Conservation (phyloP, 1,140 invertebrate species). For the Drosophila bocqueti region DNA sequence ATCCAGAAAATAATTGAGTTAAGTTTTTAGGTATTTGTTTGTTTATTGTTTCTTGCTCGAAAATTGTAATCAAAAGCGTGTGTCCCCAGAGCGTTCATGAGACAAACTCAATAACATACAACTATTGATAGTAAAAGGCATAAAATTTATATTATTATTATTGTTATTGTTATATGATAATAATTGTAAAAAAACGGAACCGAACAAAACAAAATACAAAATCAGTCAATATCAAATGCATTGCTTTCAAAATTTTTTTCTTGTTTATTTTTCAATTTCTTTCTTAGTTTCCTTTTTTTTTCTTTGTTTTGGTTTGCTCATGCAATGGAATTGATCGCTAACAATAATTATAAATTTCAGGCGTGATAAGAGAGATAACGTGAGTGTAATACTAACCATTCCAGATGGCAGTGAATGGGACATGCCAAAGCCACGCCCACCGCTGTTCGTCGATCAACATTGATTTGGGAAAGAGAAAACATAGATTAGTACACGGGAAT, state of each 20-base stretch:
- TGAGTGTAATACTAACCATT: slow-evolving; percentile 78
- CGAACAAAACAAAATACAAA: slow-evolving; percentile 42
- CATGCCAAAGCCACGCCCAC: slow-evolving; percentile 84
- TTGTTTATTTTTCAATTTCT: slow-evolving; percentile 22
- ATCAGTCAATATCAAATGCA: slow-evolving; percentile 49
- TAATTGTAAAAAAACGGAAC: slow-evolving; percentile 54
- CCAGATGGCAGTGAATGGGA: slow-evolving; percentile 84
- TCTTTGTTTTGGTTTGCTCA: slow-evolving; percentile 52
- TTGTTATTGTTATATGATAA: slow-evolving; percentile 35
- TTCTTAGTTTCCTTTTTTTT: background rate
- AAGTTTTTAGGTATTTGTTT: slow-evolving; percentile 8
- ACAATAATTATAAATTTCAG: slow-evolving; percentile 57
- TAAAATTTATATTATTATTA: slow-evolving; percentile 60
- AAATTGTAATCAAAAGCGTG: slow-evolving; percentile 74
- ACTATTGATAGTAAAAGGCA: slow-evolving; percentile 61
- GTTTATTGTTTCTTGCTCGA: slow-evolving; percentile 31
- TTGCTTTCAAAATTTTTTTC: slow-evolving; percentile 10
- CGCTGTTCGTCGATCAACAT: slow-evolving; percentile 59
- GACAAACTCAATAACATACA: slow-evolving; percentile 83
- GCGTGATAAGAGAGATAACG: slow-evolving; percentile 11
- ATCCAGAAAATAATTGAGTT: slow-evolving; percentile 66
- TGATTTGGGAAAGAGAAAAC: slow-evolving; percentile 36
- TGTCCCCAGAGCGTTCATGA: slow-evolving; percentile 81
- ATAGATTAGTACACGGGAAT: slow-evolving; percentile 54
- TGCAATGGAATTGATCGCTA: slow-evolving; percentile 65